Evolutionary conservation across 1,140 invertebrate species (phyloP), one percentile per base, ranked within the genome.

Genomic region (Drosophila pruinosa): DNA sequence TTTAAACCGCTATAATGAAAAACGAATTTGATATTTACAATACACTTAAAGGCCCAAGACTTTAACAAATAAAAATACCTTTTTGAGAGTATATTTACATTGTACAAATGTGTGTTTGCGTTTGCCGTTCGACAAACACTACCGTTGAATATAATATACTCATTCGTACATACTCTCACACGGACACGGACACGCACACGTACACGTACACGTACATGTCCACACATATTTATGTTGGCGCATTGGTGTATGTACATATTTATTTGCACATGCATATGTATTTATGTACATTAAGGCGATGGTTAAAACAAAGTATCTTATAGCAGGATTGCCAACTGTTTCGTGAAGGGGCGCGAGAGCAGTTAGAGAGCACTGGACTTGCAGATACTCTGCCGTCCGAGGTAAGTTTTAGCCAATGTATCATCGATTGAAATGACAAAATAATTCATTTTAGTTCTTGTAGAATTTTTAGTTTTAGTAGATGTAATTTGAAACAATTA

Each of bases 1-100:
- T 58, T 72, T 52, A 63, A 48, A 78, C 58, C 36, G 45, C 43
- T 70, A 67, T 76, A 76, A 85, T 85, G 75, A 74, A 79, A 85
- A 82, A 85, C 48, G 68, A 78, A 85, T 86, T 80, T 82, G 39
- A 63, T 89, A 77, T 89, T 89, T 89, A 57, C 81, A 41, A 54
- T 72, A 58, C 88, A 90, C 88, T 90, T 80, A 67, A 89, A 63
- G 71, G 56, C 64, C 72, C 72, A 71, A 73, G 78, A 47, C 77
- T 77, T 72, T 47, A 78, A 80, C 63, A 88, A 89, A 89, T 71
- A 78, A 50, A 80, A 79, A 85, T 74, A 80, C 58, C 61, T 74
- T 79, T 69, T 73, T 74, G 48, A 59, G 63, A 62, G 54, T 81
- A 61, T 86, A 75, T 81, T 86, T 86, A 86, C 81, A 43, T 75